A percentile compares a stretch with the other conserved stretches of the same genome.
These are phyloP conservation scores for Phoebastria nigripes DNA, from an alignment of 2,797 vertebrate species.

Conservation along the genomic window DNA sequence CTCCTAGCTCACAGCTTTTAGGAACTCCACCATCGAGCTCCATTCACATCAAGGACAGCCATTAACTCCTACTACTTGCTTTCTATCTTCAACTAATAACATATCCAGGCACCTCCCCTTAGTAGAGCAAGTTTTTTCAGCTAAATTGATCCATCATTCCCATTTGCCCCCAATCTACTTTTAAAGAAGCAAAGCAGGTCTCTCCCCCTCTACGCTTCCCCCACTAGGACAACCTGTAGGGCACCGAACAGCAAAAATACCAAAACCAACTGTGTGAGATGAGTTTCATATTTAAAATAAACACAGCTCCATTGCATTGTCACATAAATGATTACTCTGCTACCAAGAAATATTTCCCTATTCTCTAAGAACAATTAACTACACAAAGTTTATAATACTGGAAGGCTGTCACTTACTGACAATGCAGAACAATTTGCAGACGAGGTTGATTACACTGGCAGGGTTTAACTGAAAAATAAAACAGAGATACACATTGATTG, in stretches of 20 bases:
- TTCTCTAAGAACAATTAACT: constrained; percentile 30
- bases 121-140: not conserved
- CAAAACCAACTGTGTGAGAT: not conserved
- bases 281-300: not conserved
- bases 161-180: not conserved
- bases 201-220: not conserved
- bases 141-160: not conserved
- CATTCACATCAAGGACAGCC: not conserved
- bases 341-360: not conserved
- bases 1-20: not conserved
- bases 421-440: constrained; percentile 12
- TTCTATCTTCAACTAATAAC: not conserved
- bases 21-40: not conserved
- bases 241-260: not conserved
- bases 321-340: not conserved
- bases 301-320: not conserved
- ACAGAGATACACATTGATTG: constrained; percentile 15
- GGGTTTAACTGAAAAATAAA: constrained; percentile 45
- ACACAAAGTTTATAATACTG: not conserved
- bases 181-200: not conserved
- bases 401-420: constrained; percentile 14
- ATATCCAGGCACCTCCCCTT: not conserved
- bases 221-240: not conserved
- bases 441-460: not conserved
- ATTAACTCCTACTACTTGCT: not conserved